phyloP scores from a whole-genome alignment of 2,113 vertebrate species.

The Symphodus melops region DNA sequence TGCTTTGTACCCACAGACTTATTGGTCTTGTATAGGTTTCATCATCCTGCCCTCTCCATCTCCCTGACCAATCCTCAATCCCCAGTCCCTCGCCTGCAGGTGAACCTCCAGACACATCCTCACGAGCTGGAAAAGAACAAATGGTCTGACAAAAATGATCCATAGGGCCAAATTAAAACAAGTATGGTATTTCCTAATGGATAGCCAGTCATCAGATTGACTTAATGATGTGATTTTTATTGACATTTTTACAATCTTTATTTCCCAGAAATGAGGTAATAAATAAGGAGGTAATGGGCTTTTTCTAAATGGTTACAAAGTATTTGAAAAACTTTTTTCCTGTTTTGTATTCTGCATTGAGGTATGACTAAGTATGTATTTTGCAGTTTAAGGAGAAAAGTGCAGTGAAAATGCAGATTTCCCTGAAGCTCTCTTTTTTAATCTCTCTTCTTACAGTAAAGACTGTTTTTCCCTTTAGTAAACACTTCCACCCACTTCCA shows the following conservation, averaged over 20 bases:
- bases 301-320: constrained; percentile 42
- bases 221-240: constrained; percentile 43
- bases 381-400: not conserved
- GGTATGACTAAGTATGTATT: not conserved
- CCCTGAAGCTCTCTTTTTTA: constrained; percentile 6
- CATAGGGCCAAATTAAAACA: constrained; percentile 64
- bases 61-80: constrained; percentile 52
- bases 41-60: constrained; percentile 40
- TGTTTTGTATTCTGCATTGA: not conserved
- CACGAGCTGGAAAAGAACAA: constrained; percentile 30
- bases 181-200: constrained; percentile 52
- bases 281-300: constrained; percentile 58
- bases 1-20: constrained; percentile 42
- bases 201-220: constrained; percentile 34
- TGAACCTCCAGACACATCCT: constrained; percentile 20
- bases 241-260: constrained; percentile 53
- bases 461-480: constrained; percentile 13
- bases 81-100: not conserved
- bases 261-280: constrained; percentile 58
- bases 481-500: constrained; percentile 34
- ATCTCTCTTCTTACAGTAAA: constrained; percentile 11
- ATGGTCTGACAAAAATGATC: constrained; percentile 58
- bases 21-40: constrained; percentile 38
- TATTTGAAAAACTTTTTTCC: constrained; percentile 3
- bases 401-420: constrained; percentile 15